A percentile compares a stretch with the other conserved stretches of the same genome.
phyloP scores from a whole-genome alignment of 2,888 invertebrate genomes.

The Barypeithes pellucidus region DNA sequence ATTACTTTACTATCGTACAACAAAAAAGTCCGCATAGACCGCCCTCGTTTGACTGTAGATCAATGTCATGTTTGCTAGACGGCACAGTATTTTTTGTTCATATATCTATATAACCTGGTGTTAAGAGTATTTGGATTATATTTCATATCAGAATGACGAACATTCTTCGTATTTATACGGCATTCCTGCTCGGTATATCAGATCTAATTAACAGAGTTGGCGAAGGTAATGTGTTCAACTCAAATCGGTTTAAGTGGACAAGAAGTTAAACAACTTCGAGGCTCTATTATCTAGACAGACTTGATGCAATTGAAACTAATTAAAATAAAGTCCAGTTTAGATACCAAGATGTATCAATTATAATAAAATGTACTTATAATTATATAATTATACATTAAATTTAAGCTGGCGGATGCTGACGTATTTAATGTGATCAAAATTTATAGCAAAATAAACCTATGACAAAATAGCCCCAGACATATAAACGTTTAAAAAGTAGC shows the following conservation, averaged over 20 bases:
- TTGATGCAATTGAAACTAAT: conserved; percentile 11
- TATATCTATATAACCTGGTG: background rate
- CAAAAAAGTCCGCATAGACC: too few relatives aligned
- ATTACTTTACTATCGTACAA: too few relatives aligned
- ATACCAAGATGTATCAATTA: background rate
- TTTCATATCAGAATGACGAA: conserved; percentile 1
- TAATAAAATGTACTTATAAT: background rate
- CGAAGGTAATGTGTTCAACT: conserved; percentile 13
- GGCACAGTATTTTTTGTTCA: background rate
- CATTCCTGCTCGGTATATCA: background rate
- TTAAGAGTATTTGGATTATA: background rate
- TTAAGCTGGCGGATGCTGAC: background rate
- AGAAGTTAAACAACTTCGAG: conserved; percentile 17
- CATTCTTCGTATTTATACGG: background rate
- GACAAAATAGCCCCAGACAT: too few relatives aligned
- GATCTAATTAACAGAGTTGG: conserved; percentile 16
- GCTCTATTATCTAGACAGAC: conserved; percentile 11
- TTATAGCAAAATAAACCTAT: too few relatives aligned
- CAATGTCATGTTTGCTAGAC: too few relatives aligned
- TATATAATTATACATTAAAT: background rate
- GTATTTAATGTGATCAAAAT: too few relatives aligned
- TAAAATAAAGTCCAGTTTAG: conserved; percentile 8
- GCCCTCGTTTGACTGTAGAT: too few relatives aligned
- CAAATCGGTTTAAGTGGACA: conserved; percentile 14
- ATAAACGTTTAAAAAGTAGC: too few relatives aligned